These are phyloP conservation scores for Coelopa frigida DNA, from an alignment of 1,140 invertebrate species.

Conservation along the genomic window DNA sequence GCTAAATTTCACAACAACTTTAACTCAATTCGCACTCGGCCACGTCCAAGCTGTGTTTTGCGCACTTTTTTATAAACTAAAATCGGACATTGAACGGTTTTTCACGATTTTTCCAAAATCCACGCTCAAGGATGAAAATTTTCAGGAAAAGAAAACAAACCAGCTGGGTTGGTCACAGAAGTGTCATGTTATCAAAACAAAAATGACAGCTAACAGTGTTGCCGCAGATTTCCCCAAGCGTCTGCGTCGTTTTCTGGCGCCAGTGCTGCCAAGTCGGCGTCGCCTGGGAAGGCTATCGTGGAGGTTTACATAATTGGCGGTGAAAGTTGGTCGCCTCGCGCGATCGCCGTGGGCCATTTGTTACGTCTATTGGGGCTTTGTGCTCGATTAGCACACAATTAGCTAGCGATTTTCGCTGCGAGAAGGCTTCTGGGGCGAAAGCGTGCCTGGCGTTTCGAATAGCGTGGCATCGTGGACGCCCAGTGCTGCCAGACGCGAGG, in stretches of 20 bases:
- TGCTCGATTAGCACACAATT: too few relatives aligned
- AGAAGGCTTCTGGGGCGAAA: too few relatives aligned
- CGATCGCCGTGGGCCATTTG: too few relatives aligned
- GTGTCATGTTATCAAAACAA: slow-evolving; percentile 44
- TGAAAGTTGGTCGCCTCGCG: too few relatives aligned
- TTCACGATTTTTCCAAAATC: slow-evolving; percentile 6
- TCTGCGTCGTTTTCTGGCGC: slow-evolving; percentile 41
- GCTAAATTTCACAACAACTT: slow-evolving; percentile 2
- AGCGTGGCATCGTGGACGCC: too few relatives aligned
- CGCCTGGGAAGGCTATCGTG: too few relatives aligned
- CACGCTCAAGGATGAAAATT: slow-evolving; percentile 16
- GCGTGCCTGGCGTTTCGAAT: too few relatives aligned
- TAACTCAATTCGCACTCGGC: neutral
- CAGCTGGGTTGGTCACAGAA: slow-evolving; percentile 21
- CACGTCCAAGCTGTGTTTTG: neutral
- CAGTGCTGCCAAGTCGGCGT: slow-evolving; percentile 10
- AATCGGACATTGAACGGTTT: neutral
- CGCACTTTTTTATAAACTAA: neutral
- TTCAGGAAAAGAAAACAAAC: slow-evolving; percentile 22
- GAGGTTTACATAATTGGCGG: too few relatives aligned
- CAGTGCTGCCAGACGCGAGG: too few relatives aligned
- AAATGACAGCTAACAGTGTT: slow-evolving; percentile 30
- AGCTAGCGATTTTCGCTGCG: too few relatives aligned
- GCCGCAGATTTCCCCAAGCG: slow-evolving; percentile 2
- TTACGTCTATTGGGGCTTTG: too few relatives aligned